A percentile compares a stretch with the other conserved stretches of the same genome.
Evolutionary conservation across 2,888 invertebrate species (phyloP).

Genomic region (Catocala fraxini): DNA sequence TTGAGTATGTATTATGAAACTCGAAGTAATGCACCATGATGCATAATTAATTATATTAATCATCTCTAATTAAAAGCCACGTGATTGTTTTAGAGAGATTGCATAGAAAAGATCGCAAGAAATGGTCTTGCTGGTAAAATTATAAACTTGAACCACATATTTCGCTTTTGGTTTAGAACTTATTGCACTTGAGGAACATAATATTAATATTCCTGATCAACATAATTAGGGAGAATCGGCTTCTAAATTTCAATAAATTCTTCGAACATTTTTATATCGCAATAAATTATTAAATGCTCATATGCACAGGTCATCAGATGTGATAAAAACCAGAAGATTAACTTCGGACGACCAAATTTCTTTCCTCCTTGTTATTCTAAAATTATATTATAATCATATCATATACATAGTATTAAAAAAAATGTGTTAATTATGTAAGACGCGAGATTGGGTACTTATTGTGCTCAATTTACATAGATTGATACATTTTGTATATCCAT

Average conservation of each 20-base stretch:
- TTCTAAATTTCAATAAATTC: background rate
- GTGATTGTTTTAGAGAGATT: too few species aligned
- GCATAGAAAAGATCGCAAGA: too few species aligned
- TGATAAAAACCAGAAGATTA: conserved; percentile 25
- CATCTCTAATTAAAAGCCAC: too few species aligned
- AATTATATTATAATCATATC: conserved; percentile 7
- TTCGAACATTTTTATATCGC: background rate
- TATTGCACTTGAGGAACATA: too few species aligned
- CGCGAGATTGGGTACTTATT: conserved; percentile 78
- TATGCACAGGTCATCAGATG: conserved; percentile 12
- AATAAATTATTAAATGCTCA: conserved; percentile 4
- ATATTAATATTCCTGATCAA: too few species aligned
- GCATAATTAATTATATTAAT: too few species aligned
- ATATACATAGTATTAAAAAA: conserved; percentile 29
- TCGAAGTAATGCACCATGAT: too few species aligned
- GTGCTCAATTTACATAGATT: conserved; percentile 74
- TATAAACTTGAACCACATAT: too few species aligned
- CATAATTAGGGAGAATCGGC: background rate
- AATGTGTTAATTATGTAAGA: conserved; percentile 73
- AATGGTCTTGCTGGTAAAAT: too few species aligned
- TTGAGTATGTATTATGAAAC: background rate
- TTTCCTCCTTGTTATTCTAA: conserved; percentile 13
- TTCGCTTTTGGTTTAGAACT: too few species aligned
- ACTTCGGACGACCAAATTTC: conserved; percentile 31
- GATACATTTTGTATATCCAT: conserved; percentile 61